phyloP scores from a whole-genome alignment of 1,140 invertebrate genomes.

The Drosophila nannoptera region DNA sequence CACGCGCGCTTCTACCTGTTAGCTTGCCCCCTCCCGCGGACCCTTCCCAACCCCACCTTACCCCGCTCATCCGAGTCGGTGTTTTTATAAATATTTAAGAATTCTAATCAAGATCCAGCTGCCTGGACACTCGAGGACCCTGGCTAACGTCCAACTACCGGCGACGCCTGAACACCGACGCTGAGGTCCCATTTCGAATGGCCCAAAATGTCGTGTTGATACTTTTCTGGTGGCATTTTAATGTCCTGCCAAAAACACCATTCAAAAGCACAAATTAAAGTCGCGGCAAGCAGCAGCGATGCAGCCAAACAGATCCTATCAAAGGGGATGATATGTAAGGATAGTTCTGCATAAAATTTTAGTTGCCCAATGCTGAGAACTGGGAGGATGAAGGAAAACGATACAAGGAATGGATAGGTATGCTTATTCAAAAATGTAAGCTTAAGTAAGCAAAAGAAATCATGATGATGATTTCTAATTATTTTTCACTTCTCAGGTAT shows the following conservation, averaged over 20 bases:
- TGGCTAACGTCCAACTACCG: conserved; percentile 9
- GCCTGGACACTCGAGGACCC: conserved; percentile 31
- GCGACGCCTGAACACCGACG: not conserved
- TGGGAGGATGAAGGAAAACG: too few species aligned
- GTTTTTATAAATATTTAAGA: conserved; percentile 77
- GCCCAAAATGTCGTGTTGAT: conserved; percentile 74
- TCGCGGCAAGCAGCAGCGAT: not conserved
- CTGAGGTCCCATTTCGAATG: conserved; percentile 37
- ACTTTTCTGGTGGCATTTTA: conserved; percentile 74
- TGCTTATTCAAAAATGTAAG: too few species aligned
- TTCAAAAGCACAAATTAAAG: conserved; percentile 67
- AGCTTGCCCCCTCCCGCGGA: not conserved
- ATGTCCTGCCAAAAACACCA: conserved; percentile 69
- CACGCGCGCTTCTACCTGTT: conserved; percentile 41
- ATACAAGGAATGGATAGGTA: not conserved
- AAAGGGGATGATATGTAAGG: not conserved
- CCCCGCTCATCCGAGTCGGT: conserved; percentile 18
- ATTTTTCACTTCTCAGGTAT: too few species aligned
- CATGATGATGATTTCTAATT: too few species aligned
- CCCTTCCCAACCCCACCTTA: too few species aligned
- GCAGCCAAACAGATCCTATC: not conserved
- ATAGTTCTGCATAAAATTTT: not conserved
- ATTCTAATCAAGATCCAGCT: conserved; percentile 75
- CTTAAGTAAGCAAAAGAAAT: too few species aligned
- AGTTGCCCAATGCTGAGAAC: too few species aligned